These are phyloP conservation scores for Nudaria mundana DNA, from an alignment of 2,888 invertebrate genomes.

Conservation along the genomic window DNA sequence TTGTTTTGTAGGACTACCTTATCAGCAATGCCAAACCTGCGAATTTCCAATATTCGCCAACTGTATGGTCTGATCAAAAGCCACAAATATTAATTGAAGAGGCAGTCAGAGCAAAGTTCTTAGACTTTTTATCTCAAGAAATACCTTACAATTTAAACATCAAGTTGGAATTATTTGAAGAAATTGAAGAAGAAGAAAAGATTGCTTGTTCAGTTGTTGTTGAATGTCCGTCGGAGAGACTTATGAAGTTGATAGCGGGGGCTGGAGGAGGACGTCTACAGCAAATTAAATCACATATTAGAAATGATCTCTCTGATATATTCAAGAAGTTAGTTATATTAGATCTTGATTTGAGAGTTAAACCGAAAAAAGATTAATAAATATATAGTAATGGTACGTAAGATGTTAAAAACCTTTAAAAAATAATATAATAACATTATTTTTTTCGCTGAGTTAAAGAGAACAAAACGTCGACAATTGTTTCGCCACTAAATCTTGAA, in stretches of 20 bases:
- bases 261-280: slow-evolving; percentile 85
- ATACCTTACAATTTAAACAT: slow-evolving; percentile 90
- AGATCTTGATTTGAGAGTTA: slow-evolving; percentile 53
- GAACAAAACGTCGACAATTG: not conserved
- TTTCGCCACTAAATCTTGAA: not conserved
- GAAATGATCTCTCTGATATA: slow-evolving; percentile 83
- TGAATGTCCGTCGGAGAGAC: slow-evolving; percentile 82
- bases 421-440: too few species aligned
- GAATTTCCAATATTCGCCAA: slow-evolving; percentile 84
- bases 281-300: slow-evolving; percentile 84
- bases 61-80: slow-evolving; percentile 87
- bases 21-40: slow-evolving; percentile 83
- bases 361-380: slow-evolving; percentile 28
- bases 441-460: not conserved
- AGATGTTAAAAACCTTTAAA: too few species aligned
- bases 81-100: slow-evolving; percentile 85
- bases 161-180: slow-evolving; percentile 84
- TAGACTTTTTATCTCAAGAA: slow-evolving; percentile 92
- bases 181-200: slow-evolving; percentile 71
- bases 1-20: slow-evolving; percentile 82
- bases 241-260: slow-evolving; percentile 85
- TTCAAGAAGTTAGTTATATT: slow-evolving; percentile 82
- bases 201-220: slow-evolving; percentile 81
- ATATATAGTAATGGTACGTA: not conserved
- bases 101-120: slow-evolving; percentile 89